A percentile compares a stretch with the other conserved stretches of the same genome.
These are phyloP conservation scores for Myxocyprinus asiaticus DNA, from an alignment of 2,113 vertebrate species.

Conservation along the genomic window DNA sequence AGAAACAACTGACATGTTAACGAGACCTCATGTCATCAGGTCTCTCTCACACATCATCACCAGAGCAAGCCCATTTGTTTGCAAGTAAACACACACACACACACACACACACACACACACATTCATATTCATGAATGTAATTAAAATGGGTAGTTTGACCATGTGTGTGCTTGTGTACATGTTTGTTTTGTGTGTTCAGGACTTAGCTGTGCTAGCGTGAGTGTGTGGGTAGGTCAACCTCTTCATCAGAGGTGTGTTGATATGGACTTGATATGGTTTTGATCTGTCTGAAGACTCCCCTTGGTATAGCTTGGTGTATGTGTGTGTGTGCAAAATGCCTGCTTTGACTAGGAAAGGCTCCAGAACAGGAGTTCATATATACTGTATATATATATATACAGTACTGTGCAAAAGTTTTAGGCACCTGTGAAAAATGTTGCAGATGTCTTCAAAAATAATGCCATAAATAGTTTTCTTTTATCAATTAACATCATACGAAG, in stretches of 20 bases:
- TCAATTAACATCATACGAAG: no score
- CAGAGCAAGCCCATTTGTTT: no score
- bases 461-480: no score
- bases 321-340: neutral
- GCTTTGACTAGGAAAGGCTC: slow-evolving; percentile 10
- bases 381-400: no score
- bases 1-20: no score
- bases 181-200: neutral
- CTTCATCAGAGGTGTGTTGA: neutral
- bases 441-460: no score
- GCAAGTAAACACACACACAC: no score
- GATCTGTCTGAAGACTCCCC: neutral
- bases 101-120: no score
- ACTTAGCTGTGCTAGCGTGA: neutral
- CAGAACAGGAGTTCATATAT: slow-evolving; percentile 28
- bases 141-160: no score
- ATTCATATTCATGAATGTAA: no score
- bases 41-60: neutral
- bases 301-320: neutral
- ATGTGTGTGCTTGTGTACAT: neutral
- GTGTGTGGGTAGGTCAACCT: neutral
- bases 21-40: neutral
- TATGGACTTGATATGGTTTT: slow-evolving; percentile 11
- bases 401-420: no score
- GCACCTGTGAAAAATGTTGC: no score